Percentiles rank a stretch among this genome's conserved stretches.
These are phyloP conservation scores for Ametastegia equiseti DNA, from an alignment of 2,888 invertebrate species.

Conservation along the genomic window DNA sequence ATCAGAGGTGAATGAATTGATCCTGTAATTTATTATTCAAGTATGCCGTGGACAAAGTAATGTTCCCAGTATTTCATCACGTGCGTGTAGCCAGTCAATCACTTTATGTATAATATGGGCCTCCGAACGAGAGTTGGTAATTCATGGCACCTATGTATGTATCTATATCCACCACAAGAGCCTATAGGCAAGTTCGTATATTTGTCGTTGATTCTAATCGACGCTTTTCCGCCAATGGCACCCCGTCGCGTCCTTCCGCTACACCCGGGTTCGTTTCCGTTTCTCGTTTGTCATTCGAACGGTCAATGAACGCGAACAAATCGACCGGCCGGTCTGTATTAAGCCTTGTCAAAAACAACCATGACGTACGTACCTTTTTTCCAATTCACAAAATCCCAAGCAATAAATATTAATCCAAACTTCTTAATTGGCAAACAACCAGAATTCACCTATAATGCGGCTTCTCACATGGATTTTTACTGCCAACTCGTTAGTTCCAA, in stretches of 20 bases:
- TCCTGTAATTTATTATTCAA: neutral
- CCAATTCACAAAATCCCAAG: neutral
- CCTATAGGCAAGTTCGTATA: conserved; percentile 19
- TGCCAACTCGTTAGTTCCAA: neutral
- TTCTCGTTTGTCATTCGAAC: conserved; percentile 41
- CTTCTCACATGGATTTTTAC: neutral
- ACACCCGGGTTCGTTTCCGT: conserved; percentile 29
- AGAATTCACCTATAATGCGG: too few species aligned
- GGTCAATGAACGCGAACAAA: conserved; percentile 30
- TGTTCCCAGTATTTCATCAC: neutral
- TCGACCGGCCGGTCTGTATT: neutral
- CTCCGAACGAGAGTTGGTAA: neutral
- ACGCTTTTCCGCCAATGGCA: conserved; percentile 44
- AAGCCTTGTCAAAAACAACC: neutral
- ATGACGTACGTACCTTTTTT: neutral
- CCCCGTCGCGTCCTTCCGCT: conserved; percentile 47
- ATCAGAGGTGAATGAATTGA: neutral
- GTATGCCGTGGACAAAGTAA: neutral
- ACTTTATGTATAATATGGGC: neutral
- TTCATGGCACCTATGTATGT: neutral
- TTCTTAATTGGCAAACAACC: too few species aligned
- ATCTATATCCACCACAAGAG: neutral
- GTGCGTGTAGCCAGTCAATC: neutral
- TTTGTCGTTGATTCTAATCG: conserved; percentile 47
- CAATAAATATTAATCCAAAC: neutral